Base-by-base conservation (phyloP, 2,113 vertebrate genomes). In the Lophura nycthemera region DNA sequence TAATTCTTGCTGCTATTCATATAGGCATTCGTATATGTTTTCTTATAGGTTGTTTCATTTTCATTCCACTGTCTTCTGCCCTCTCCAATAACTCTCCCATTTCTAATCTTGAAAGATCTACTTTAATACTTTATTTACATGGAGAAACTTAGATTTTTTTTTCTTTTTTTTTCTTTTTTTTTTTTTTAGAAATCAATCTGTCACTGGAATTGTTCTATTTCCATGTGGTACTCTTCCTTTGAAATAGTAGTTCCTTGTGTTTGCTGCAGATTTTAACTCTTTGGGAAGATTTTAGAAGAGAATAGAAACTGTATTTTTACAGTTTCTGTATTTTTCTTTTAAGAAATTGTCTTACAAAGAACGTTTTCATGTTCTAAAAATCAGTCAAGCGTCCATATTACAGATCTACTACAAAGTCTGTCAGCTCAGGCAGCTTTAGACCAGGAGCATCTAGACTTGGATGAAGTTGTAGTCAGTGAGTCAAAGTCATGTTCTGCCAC, bases 131-230 rank as follows among this genome's bases (percentile, higher is more conserved):
- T 86, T 20, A 75, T 17, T 82, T 95, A 59, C 30, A 73, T 81
- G 36, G 21, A 87, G 32, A 66, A 91, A 54, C 29, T 29, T 4
- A 27, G 42, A 66, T 89, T 45, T 29, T 25, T 3, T 22, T 63
- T 63, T 25, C 13, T 25, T 38, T 63, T 63, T 36, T 63, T 63
- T 38, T 38, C 13, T 38, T 36, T 54, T 15, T 27, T 27, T 54
- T 8, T 34, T 47, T 20, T 74, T 82, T 10, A 89, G 50, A 71
- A 38, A 65, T 73, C 42, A n/a, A 1, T 91, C 87, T 83, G 45
- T 89, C 48, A 87, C 78, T 83, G 74, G n/a, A 79, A 79, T 84
- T 87, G 50, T 24, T 77, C 69, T 76, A 32, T 76, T 92, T 73
- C 71, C n/a, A 38, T 60, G 43, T 57, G 57, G 43, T 60, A 60